phyloP scores from a whole-genome alignment of 2,888 invertebrate species.

The Tromatobia lineatoria region DNA sequence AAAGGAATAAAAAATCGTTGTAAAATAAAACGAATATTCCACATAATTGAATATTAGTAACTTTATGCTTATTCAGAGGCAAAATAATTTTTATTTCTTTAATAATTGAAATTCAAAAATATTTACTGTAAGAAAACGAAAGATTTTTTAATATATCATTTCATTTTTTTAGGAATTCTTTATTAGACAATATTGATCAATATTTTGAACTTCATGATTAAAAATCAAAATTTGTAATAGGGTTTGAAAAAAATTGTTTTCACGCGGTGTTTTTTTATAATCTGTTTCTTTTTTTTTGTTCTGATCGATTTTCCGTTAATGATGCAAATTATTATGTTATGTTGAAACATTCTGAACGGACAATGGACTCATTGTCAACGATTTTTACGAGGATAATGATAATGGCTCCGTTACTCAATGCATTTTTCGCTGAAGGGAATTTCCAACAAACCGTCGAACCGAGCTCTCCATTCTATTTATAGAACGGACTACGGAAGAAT shows the following conservation, averaged over 20 bases:
- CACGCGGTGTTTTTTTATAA: neutral
- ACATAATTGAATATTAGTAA: no score
- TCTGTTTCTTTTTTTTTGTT: neutral
- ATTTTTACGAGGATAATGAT: slow-evolving; percentile 24
- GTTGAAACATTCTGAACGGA: slow-evolving; percentile 33
- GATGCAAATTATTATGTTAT: neutral
- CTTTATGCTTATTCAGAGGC: no score
- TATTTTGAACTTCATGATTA: neutral
- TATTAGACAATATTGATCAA: neutral
- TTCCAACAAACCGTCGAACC: slow-evolving; percentile 2
- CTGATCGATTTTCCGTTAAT: slow-evolving; percentile 8
- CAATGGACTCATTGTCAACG: slow-evolving; percentile 42
- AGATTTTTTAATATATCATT: no score
- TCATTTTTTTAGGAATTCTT: no score
- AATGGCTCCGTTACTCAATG: slow-evolving; percentile 3
- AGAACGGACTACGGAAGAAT: neutral
- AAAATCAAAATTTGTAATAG: neutral
- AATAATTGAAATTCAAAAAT: no score
- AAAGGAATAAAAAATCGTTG: neutral
- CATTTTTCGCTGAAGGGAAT: neutral
- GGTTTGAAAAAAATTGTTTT: neutral
- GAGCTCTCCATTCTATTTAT: slow-evolving; percentile 6
- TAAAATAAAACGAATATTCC: no score
- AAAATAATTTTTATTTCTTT: no score
- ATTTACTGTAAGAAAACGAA: no score